These are phyloP conservation scores for Macrosteles quadrilineatus DNA, from an alignment of 1,140 invertebrate species.

Conservation along the genomic window DNA sequence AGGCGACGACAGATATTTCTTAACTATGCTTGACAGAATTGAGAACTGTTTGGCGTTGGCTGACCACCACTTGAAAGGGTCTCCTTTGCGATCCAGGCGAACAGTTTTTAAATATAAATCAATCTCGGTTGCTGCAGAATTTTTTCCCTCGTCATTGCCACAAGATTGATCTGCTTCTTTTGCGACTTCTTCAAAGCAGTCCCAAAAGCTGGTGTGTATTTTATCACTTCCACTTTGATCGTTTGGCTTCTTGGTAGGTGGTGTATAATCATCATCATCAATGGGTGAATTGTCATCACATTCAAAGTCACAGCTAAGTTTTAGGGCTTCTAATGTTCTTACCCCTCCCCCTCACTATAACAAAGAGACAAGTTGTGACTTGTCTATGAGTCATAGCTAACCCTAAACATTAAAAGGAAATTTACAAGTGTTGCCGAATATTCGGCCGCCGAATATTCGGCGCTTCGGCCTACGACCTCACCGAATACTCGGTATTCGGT, in stretches of 20 bases:
- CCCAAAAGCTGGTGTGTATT: slow-evolving; percentile 1
- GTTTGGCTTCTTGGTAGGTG: slow-evolving; percentile 1
- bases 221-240: background rate
- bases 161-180: slow-evolving; percentile 1
- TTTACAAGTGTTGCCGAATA: too few species aligned
- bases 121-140: slow-evolving; percentile 6
- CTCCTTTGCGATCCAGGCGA: background rate
- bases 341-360: too few species aligned
- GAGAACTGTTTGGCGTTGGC: background rate
- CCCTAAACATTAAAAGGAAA: too few species aligned
- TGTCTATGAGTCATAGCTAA: too few species aligned
- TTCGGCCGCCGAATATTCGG: too few species aligned
- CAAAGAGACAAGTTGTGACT: too few species aligned
- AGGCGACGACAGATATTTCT: background rate
- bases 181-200: slow-evolving; percentile 5
- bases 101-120: background rate
- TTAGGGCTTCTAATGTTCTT: slow-evolving; percentile 1
- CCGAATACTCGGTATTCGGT: too few species aligned
- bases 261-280: slow-evolving; percentile 4
- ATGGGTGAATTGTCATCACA: background rate
- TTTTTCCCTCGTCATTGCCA: background rate
- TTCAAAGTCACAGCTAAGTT: slow-evolving; percentile 12
- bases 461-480: too few species aligned
- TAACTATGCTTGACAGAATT: background rate
- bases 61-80: slow-evolving; percentile 15